phyloP scores from a whole-genome alignment of 2,797 vertebrate genomes.

The Scleropages formosus region DNA sequence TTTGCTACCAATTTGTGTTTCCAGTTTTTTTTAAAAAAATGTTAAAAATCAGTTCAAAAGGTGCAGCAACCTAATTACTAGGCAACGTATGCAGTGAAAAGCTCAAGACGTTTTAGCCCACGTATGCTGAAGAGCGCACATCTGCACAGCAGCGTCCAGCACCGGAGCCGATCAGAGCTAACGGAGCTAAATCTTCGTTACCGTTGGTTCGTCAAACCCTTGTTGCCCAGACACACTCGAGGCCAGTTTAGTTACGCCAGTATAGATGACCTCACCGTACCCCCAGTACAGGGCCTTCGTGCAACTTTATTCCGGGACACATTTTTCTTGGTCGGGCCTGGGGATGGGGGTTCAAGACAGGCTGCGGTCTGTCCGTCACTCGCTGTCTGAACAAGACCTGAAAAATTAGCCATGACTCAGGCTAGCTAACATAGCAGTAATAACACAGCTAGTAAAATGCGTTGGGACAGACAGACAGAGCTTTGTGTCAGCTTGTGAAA shows the following conservation, averaged over 20 bases:
- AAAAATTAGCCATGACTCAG: slow-evolving; percentile 18
- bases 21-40: too few relatives aligned
- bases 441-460: background rate
- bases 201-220: background rate
- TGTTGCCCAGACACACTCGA: background rate
- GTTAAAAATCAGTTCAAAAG: too few relatives aligned
- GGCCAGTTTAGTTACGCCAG: background rate
- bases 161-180: too few relatives aligned
- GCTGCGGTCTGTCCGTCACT: slow-evolving; percentile 3
- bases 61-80: too few relatives aligned
- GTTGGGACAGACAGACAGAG: background rate
- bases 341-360: slow-evolving; percentile 2
- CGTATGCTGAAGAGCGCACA: too few relatives aligned
- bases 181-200: background rate
- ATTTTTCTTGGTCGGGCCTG: background rate
- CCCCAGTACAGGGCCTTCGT: background rate
- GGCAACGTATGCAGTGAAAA: too few relatives aligned
- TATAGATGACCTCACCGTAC: too few relatives aligned
- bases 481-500: background rate
- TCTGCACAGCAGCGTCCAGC: too few relatives aligned
- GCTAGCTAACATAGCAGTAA: background rate
- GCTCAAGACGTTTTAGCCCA: too few relatives aligned
- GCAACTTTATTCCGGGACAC: background rate
- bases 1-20: too few relatives aligned
- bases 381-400: background rate